A percentile compares a stretch with the other conserved stretches of the same genome.
phyloP scores from a whole-genome alignment of 2,113 vertebrate genomes.

The Leptobrachium ailaonicum region DNA sequence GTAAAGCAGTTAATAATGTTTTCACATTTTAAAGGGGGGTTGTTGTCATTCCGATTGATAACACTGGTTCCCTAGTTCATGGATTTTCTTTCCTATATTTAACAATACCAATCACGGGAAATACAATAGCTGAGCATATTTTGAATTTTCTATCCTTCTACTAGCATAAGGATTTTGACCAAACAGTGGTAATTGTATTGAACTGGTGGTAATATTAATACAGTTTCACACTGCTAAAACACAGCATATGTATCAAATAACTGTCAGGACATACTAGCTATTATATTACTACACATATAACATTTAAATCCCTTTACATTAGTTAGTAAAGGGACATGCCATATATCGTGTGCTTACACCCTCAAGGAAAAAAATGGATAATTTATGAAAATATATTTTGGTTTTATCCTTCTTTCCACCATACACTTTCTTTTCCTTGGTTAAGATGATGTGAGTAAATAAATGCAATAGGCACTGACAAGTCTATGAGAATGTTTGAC shows the following conservation, averaged over 20 bases:
- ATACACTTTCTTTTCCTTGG: constrained; percentile 59
- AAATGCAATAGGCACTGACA: constrained; percentile 52
- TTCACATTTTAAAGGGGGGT: no score
- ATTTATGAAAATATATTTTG: constrained; percentile 76
- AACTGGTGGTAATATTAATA: constrained; percentile 58
- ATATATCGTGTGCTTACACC: constrained; percentile 72
- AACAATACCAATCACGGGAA: no score
- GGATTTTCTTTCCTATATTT: no score
- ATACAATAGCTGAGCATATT: no score
- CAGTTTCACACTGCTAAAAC: constrained; percentile 67
- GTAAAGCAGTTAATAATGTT: no score
- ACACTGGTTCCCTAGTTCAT: no score
- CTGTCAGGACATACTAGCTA: constrained; percentile 67
- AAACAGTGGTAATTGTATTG: background rate
- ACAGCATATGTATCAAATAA: constrained; percentile 73
- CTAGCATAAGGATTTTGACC: background rate
- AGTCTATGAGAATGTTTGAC: constrained; percentile 24
- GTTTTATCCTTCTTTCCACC: constrained; percentile 44
- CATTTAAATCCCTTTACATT: constrained; percentile 74
- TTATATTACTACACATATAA: constrained; percentile 71
- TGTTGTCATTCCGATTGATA: no score
- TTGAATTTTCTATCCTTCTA: background rate
- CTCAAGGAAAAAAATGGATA: constrained; percentile 70
- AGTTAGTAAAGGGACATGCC: constrained; percentile 75
- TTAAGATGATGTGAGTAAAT: constrained; percentile 20